Evolutionary conservation across 2,888 invertebrate species (phyloP).

Genomic region (Gryllus longicercus): DNA sequence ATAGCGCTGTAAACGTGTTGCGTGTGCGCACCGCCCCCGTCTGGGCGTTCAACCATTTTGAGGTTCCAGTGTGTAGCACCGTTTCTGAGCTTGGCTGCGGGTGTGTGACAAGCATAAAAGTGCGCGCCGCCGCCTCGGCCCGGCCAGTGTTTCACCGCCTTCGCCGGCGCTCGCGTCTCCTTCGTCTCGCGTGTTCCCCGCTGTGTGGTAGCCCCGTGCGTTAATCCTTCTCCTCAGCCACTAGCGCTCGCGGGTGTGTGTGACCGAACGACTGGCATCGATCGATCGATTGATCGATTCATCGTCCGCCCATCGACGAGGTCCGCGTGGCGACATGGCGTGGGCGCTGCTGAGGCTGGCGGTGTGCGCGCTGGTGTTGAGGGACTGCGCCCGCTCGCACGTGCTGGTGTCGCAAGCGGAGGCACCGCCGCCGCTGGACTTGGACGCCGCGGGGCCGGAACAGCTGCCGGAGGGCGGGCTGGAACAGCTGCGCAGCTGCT

Average conservation of each 20-base stretch:
- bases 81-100: conserved; percentile 25
- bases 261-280: neutral
- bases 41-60: neutral
- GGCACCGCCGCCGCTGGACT: neutral
- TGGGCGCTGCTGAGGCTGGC: neutral
- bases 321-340: neutral
- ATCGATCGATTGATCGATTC: neutral
- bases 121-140: neutral
- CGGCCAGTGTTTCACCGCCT: neutral
- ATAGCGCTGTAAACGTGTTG: neutral
- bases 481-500: neutral
- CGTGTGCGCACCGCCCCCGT: neutral
- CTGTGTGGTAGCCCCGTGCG: too few species aligned
- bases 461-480: neutral
- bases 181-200: neutral
- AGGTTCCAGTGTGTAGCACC: neutral
- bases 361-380: neutral
- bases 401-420: neutral
- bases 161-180: neutral
- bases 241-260: too few species aligned
- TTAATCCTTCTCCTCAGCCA: too few species aligned
- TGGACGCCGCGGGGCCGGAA: neutral
- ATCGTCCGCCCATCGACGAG: neutral
- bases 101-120: conserved; percentile 33
- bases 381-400: neutral